Evolutionary conservation across 2,888 invertebrate species (phyloP).

Genomic region (Lasioglossum malachurum): DNA sequence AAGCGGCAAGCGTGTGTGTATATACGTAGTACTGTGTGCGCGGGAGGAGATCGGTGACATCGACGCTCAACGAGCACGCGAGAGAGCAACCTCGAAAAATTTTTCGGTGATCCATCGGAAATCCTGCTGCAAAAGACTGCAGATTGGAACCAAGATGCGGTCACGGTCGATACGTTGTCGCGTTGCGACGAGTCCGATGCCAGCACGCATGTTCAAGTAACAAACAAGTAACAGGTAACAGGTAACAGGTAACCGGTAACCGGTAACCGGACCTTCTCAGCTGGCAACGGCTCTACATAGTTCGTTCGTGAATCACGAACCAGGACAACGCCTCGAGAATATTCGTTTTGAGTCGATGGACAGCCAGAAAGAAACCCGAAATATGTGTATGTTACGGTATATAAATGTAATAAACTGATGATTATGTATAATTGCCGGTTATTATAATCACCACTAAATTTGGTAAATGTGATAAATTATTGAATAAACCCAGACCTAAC

Average conservation of each 20-base stretch:
- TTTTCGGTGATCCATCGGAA: constrained; percentile 1
- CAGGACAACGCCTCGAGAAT: constrained; percentile 57
- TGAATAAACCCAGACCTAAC: too few relatives aligned
- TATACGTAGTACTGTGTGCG: too few relatives aligned
- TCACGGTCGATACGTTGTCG: constrained; percentile 49
- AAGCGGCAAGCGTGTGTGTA: background rate
- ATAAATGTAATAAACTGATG: too few relatives aligned
- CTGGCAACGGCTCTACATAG: constrained; percentile 62
- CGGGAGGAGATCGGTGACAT: background rate
- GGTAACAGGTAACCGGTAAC: constrained; percentile 60
- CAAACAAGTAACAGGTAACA: constrained; percentile 58
- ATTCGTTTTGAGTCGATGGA: constrained; percentile 31
- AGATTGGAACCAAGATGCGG: constrained; percentile 31
- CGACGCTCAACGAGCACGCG: background rate
- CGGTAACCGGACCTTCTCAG: constrained; percentile 68
- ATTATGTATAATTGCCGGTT: too few relatives aligned
- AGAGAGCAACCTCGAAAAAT: background rate
- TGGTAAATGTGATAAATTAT: too few relatives aligned
- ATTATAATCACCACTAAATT: too few relatives aligned
- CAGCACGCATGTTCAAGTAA: constrained; percentile 63
- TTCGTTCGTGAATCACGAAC: constrained; percentile 65
- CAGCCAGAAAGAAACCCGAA: background rate
- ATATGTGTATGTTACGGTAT: too few relatives aligned
- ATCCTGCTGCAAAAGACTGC: background rate
- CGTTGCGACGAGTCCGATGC: constrained; percentile 50